Base-by-base conservation (phyloP, 2,888 invertebrate genomes). In the Amiota communis region DNA sequence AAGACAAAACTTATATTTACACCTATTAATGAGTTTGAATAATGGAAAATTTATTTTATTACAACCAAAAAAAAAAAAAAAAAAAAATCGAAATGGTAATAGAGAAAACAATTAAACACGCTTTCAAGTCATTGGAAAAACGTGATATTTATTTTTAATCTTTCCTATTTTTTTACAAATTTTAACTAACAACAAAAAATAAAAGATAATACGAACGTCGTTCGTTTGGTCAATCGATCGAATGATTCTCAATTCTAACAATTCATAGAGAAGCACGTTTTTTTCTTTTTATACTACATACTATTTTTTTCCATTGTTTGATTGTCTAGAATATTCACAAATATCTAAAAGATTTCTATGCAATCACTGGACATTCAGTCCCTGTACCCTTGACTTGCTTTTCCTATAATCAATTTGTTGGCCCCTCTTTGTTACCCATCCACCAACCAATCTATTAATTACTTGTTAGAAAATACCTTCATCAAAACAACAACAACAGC, bases 1-100 rank as follows among this genome's bases (percentile, higher is more conserved):
- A 36, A 36, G 36, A 36, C 36, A 36, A 36, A 36, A 36, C n/a
- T 36, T 36, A 6, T 4, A 36, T 36, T 36, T 36, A 36, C 36
- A 36, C 36, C 6, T 36, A 48, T 65, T 65, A 65, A 65, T 65
- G 65, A 65, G 65, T 48, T 65, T 65, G 65, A 65, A 48, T 65
- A 48, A 49, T 10, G 36, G n/a, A 36, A 36, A 36, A 6, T 63
- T 63, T 23, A 23, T 13, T 12, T 47, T n/a, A 11, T 59, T 59
- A 10, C 23, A 59, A 20, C 13, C 6, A 11, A 15, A 36, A 63
- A 8, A 63, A 48, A 68, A 36, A 36, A 36, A 6, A 36, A 36
- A 36, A 36, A 2, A 36, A 36, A 36, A 36, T 6, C 3, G 6
- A 36, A 36, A 36, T 36, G 1, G 36, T 36, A 36, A 36, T 36